Percentiles rank a stretch among this genome's conserved stretches.
phyloP scores from a whole-genome alignment of 2,888 invertebrate genomes.

The Aphidoletes aphidimyza region DNA sequence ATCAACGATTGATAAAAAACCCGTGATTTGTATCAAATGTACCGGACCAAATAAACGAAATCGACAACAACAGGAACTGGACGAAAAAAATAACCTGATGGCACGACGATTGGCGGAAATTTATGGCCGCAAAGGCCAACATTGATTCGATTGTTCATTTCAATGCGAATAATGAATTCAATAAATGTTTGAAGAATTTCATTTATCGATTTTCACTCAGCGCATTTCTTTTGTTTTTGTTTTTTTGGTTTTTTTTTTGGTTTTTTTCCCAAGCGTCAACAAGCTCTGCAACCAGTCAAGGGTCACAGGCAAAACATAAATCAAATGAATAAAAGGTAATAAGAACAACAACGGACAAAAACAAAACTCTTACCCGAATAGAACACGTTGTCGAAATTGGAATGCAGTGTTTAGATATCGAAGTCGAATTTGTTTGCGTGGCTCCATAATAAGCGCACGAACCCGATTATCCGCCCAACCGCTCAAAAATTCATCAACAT shows the following conservation, averaged over 20 bases:
- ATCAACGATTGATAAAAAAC: not conserved
- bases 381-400: slow-evolving; percentile 84
- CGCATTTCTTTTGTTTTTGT: no score
- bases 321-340: no score
- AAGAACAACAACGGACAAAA: slow-evolving; percentile 39
- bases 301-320: no score
- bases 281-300: no score
- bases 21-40: not conserved
- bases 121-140: not conserved
- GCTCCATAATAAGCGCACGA: slow-evolving; percentile 88
- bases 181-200: not conserved
- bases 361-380: slow-evolving; percentile 82
- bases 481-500: slow-evolving; percentile 80
- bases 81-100: not conserved
- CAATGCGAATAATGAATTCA: not conserved
- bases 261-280: no score
- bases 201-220: not conserved
- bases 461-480: slow-evolving; percentile 95
- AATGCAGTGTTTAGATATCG: slow-evolving; percentile 90
- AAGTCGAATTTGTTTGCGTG: slow-evolving; percentile 78
- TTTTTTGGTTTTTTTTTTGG: no score
- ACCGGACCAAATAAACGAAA: not conserved
- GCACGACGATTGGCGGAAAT: not conserved
- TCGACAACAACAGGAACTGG: not conserved
- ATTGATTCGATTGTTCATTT: not conserved